Conservation (phyloP, 2,888 invertebrate species). For the Microdon myrmicae region DNA sequence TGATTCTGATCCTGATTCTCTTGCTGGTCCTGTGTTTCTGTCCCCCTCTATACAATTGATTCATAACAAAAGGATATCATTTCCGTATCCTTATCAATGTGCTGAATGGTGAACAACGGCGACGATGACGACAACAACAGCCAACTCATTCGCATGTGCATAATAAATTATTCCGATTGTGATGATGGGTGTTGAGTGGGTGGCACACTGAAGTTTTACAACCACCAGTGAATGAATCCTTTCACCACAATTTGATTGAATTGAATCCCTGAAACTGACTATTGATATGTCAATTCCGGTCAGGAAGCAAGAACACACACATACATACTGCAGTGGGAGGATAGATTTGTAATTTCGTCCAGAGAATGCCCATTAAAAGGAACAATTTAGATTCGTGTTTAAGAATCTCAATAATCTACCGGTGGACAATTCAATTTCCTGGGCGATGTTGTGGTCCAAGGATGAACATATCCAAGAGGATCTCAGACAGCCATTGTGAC, state of each 20-base stretch:
- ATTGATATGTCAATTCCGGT: slow-evolving; percentile 39
- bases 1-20: slow-evolving; percentile 17
- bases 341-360: slow-evolving; percentile 41
- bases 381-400: slow-evolving; percentile 37
- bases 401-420: slow-evolving; percentile 43
- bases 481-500: slow-evolving; percentile 7
- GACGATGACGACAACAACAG: no score
- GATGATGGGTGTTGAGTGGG: neutral
- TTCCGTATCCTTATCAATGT: slow-evolving; percentile 52
- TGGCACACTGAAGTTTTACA: no score
- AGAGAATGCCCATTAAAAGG: slow-evolving; percentile 34
- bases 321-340: neutral
- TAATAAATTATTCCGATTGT: slow-evolving; percentile 51
- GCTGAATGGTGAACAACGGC: slow-evolving; percentile 23
- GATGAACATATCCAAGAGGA: neutral
- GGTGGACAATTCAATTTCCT: slow-evolving; percentile 34
- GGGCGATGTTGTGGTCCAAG: slow-evolving; percentile 5
- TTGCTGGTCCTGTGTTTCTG: neutral
- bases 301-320: neutral
- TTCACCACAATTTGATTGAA: slow-evolving; percentile 42
- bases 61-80: slow-evolving; percentile 51
- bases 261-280: slow-evolving; percentile 32
- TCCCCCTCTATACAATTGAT: slow-evolving; percentile 26
- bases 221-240: slow-evolving; percentile 29
- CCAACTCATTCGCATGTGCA: slow-evolving; percentile 45